Base-by-base conservation (phyloP, 1,140 invertebrate species). In the Goniozus legneri region DNA sequence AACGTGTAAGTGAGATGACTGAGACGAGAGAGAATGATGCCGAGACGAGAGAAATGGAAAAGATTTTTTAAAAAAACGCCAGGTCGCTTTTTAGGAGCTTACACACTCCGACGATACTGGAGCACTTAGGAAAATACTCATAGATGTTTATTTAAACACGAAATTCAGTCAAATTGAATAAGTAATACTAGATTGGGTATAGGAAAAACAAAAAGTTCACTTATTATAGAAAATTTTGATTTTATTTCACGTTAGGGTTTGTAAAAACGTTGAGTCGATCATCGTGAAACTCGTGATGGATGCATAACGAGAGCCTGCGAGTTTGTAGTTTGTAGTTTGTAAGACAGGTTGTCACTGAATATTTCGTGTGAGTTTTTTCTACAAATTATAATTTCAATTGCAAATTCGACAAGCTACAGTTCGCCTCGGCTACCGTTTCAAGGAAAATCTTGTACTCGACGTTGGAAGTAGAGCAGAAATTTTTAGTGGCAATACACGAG, bases 201-300 rank as follows among this genome's bases (percentile, higher is more conserved):
- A 44, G 45, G 42, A 46, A 27, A 41, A 46, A n/a, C n/a, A 50
- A 51, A 53, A 57, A 57, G 46, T 57, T 57, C 53, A 58, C 45
- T n/a, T n/a, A n/a, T n/a, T n/a, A n/a, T n/a, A n/a, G n/a, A n/a
- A 21, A n/a, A 33, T 30, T 58, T 57, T 12, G 16, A 34, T 33
- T 57, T 57, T 40, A 42, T 58, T 58, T 58, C 42, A 57, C 46
- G 54, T 53, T 46, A 44, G 46, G 46, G 47, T 20, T 44, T 35
- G 35, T 19, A 37, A 34, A 34, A 56, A 43, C 37, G 42, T 47
- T 44, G 47, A 41, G 41, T 57, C 49, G 45, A 57, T 56, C 46
- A 45, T 53, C 56, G 38, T 37, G n/a, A 8, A 6, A 52, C 22
- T 32, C 48, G 32, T 34, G 8, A 39, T 8, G n/a, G 14, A 27